Base-by-base conservation (phyloP, 2,888 invertebrate species). In the Piscicola geometra region DNA sequence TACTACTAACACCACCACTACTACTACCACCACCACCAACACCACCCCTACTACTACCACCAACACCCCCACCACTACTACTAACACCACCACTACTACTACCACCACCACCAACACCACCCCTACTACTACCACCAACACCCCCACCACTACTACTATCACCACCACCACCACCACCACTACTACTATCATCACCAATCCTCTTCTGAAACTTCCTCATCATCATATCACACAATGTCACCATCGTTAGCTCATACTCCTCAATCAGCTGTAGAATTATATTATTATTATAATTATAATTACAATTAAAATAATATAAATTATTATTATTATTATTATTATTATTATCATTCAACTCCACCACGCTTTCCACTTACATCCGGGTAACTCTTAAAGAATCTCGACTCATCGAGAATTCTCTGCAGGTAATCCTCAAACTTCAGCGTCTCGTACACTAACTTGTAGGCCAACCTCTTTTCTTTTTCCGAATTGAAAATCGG, bases 171-270 rank as follows among this genome's bases (percentile, higher is more conserved):
- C 32, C 21, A 18, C n/a, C n/a, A 21, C 32, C 35, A 68, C 32
- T n/a, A 9, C 35, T n/a, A 21, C 21, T 30, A 18, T 9, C 30
- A 33, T 36, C 35, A 30, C 15, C 15, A n/a, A 12, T 21, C 18
- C 72, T 47, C 60, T 56, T 72, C 56, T 72, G 56, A 28, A 72
- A 72, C 36, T 56, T 72, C 25, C 72, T 52, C 72, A 60, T 18
- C 60, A 50, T 33, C 47, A 56, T 30, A 35, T 72, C 72, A 50
- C 72, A 72, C 33, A 72, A 50, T 30, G 33, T 33, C 32, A 72
- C 72, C 72, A 72, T 72, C 18, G 50, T 30, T 28, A 72, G 35
- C 15, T 72, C 72, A 30, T 47, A 33, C 18, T 72, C 72, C 32
- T 56, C 72, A 9, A 72, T 72, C 25, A 72, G 30, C 72, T 72